Evolutionary conservation across 2,113 vertebrate genomes (phyloP).

Genomic region (Nematolebias whitei): DNA sequence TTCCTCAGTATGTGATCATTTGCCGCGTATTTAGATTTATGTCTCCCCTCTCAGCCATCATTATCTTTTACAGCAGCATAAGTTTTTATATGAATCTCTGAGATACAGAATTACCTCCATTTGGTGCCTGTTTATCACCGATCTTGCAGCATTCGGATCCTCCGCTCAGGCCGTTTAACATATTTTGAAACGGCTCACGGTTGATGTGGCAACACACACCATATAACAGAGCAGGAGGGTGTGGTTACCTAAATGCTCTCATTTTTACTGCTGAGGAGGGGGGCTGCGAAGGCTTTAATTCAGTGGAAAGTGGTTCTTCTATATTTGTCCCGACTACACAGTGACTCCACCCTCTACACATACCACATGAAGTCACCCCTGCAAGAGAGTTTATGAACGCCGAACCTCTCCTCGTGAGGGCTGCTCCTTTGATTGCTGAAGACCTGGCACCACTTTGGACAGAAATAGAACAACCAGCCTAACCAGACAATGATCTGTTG

Average conservation of each 20-base stretch:
- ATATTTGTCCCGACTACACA: conserved; percentile 75
- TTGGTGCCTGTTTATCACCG: conserved; percentile 40
- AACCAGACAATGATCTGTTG: conserved; percentile 51
- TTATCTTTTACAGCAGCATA: conserved; percentile 42
- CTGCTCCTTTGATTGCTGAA: conserved; percentile 21
- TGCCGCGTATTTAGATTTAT: conserved; percentile 59
- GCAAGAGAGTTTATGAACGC: conserved; percentile 64
- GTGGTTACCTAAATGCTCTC: conserved; percentile 68
- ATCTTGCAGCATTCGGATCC: conserved; percentile 4
- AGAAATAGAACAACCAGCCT: conserved; percentile 36
- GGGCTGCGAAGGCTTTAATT: conserved; percentile 68
- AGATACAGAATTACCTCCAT: conserved; percentile 44
- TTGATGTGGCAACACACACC: conserved; percentile 65
- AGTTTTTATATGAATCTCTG: conserved; percentile 31
- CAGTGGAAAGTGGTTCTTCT: conserved; percentile 74
- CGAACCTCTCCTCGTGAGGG: conserved; percentile 49
- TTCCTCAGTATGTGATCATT: conserved; percentile 50
- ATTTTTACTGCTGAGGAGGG: conserved; percentile 51
- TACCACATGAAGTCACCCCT: conserved; percentile 69
- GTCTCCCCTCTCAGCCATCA: conserved; percentile 41
- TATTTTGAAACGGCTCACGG: conserved; percentile 53
- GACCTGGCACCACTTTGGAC: conserved; percentile 27
- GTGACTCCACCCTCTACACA: conserved; percentile 76
- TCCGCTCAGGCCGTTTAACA: conserved; percentile 25
- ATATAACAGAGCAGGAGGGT: conserved; percentile 65